These are phyloP conservation scores for Drosophila sturtevanti DNA, from an alignment of 1,140 invertebrate genomes.

Conservation along the genomic window DNA sequence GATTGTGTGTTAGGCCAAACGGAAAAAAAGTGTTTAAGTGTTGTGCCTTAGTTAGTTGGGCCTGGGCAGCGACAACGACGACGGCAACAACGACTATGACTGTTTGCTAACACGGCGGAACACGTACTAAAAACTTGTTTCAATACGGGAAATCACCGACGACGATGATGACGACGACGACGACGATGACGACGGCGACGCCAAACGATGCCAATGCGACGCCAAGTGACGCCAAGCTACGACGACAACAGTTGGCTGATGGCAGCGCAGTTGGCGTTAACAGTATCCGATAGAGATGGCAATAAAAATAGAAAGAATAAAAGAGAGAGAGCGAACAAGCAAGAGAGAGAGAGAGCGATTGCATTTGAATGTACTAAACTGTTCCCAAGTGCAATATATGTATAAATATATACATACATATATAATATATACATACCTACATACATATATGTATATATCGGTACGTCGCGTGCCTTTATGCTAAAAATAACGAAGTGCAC, in stretches of 20 bases:
- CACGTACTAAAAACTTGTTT: slow-evolving; percentile 83
- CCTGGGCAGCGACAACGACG: neutral
- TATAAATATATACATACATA: neutral
- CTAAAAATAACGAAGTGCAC: slow-evolving; percentile 15
- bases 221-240: neutral
- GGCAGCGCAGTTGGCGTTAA: slow-evolving; percentile 33
- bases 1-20: slow-evolving; percentile 1
- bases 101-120: slow-evolving; percentile 82
- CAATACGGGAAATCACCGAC: slow-evolving; percentile 44
- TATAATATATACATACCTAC: too few relatives aligned
- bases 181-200: slow-evolving; percentile 13
- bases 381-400: neutral
- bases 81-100: slow-evolving; percentile 53
- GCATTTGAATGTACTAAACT: neutral
- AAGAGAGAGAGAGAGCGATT: neutral
- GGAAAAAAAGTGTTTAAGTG: slow-evolving; percentile 6
- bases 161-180: neutral
- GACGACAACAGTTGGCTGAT: slow-evolving; percentile 23
- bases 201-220: slow-evolving; percentile 6
- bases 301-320: neutral
- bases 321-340: neutral
- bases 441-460: too few relatives aligned
- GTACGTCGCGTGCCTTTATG: slow-evolving; percentile 9
- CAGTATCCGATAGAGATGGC: neutral
- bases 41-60: slow-evolving; percentile 3